These are phyloP conservation scores for Caenorhabditis latens DNA, from an alignment of 1,140 invertebrate species.

Conservation along the genomic window DNA sequence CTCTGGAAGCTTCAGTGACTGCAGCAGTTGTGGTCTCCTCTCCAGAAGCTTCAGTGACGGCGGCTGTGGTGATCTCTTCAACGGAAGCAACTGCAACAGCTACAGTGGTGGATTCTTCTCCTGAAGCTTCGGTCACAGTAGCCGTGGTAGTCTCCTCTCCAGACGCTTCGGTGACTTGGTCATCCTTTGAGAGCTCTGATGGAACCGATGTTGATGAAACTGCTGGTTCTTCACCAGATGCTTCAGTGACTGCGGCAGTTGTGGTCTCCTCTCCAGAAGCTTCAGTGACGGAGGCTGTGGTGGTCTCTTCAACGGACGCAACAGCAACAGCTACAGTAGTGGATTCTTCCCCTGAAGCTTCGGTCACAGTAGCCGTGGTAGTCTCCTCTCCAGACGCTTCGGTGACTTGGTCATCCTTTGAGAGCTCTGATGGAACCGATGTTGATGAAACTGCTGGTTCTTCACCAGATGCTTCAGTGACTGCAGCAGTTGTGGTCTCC, in stretches of 20 bases:
- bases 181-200: slow-evolving; percentile 14
- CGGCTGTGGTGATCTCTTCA: not conserved
- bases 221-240: slow-evolving; percentile 7
- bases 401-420: slow-evolving; percentile 19
- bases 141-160: slow-evolving; percentile 1
- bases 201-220: not conserved
- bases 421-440: not conserved
- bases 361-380: not conserved
- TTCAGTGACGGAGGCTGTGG: not conserved
- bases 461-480: not conserved
- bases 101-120: not conserved
- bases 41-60: slow-evolving; percentile 4
- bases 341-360: not conserved
- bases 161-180: not conserved
- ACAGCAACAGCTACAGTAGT: slow-evolving; percentile 24
- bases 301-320: slow-evolving; percentile 36
- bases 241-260: not conserved
- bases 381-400: slow-evolving; percentile 39
- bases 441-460: not conserved
- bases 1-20: not conserved
- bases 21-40: not conserved
- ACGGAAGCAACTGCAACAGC: not conserved
- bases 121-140: not conserved
- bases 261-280: slow-evolving; percentile 9
- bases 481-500: not conserved